A percentile compares a stretch with the other conserved stretches of the same genome.
Evolutionary conservation across 2,888 invertebrate genomes (phyloP).

Genomic region (Epistrophella euchroma): DNA sequence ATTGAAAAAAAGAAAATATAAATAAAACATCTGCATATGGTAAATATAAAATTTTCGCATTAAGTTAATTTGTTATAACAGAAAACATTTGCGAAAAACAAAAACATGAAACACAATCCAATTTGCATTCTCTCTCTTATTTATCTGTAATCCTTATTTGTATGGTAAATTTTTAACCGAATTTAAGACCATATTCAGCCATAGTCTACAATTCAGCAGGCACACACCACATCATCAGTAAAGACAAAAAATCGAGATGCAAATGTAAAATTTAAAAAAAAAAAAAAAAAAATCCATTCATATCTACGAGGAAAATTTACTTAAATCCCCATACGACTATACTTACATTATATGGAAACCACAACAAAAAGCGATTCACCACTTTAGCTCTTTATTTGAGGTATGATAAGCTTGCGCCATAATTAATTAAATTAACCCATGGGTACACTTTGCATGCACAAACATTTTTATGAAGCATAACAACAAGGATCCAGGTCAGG

Average conservation of each 20-base stretch:
- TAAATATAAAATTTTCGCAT: background rate
- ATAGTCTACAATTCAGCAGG: no score
- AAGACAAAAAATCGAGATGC: conserved; percentile 15
- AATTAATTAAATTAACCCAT: conserved; percentile 74
- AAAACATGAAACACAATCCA: conserved; percentile 55
- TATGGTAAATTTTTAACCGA: conserved; percentile 47
- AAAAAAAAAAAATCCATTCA: no score
- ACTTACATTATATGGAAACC: conserved; percentile 36
- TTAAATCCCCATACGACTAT: conserved; percentile 48
- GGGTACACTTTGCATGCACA: conserved; percentile 37
- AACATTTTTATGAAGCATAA: conserved; percentile 3
- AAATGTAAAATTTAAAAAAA: conserved; percentile 9
- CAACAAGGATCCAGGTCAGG: conserved; percentile 63
- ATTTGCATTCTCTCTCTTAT: conserved; percentile 43
- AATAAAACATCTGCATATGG: background rate
- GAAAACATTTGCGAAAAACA: conserved; percentile 15
- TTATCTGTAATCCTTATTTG: conserved; percentile 53
- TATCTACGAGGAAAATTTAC: conserved; percentile 29
- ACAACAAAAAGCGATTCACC: conserved; percentile 66
- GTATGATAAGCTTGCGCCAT: conserved; percentile 71
- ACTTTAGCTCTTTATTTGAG: conserved; percentile 73
- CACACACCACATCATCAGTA: background rate
- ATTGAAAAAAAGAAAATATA: background rate
- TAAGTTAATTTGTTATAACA: conserved; percentile 6
- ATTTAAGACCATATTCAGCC: conserved; percentile 31